phyloP scores from a whole-genome alignment of 2,113 vertebrate species.

The Atherinomorus stipes region DNA sequence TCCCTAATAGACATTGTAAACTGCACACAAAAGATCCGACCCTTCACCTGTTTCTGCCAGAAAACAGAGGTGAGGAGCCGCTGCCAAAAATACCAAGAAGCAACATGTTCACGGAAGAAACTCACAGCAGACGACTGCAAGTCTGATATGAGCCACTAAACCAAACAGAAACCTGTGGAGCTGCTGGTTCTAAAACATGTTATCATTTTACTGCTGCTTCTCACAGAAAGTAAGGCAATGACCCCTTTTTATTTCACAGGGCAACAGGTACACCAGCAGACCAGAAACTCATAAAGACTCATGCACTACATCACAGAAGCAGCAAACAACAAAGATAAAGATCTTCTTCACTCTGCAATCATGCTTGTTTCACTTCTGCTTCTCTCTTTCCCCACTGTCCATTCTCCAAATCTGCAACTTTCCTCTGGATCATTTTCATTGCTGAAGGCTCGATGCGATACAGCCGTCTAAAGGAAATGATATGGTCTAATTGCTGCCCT shows the following conservation, averaged over 20 bases:
- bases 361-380: conserved; percentile 45
- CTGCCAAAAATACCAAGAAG: conserved; percentile 23
- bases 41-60: conserved; percentile 43
- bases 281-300: conserved; percentile 24
- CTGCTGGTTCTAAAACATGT: conserved; percentile 14
- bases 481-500: conserved; percentile 59
- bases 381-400: conserved; percentile 28
- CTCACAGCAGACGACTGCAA: neutral
- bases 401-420: conserved; percentile 41
- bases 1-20: conserved; percentile 42
- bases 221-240: conserved; percentile 28
- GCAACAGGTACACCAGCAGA: conserved; percentile 7
- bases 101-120: conserved; percentile 14
- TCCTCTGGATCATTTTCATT: conserved; percentile 52
- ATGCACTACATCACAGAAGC: conserved; percentile 24
- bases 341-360: neutral
- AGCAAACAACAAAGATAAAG: conserved; percentile 29
- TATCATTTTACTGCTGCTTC: conserved; percentile 14
- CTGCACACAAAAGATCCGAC: conserved; percentile 31
- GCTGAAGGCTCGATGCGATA: conserved; percentile 60
- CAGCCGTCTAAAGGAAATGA: conserved; percentile 49
- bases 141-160: conserved; percentile 19
- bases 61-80: conserved; percentile 35
- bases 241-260: conserved; percentile 18
- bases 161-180: conserved; percentile 29